These are phyloP conservation scores for Coracias cyanogaster DNA, from an alignment of 2,797 vertebrate species.

Conservation along the genomic window DNA sequence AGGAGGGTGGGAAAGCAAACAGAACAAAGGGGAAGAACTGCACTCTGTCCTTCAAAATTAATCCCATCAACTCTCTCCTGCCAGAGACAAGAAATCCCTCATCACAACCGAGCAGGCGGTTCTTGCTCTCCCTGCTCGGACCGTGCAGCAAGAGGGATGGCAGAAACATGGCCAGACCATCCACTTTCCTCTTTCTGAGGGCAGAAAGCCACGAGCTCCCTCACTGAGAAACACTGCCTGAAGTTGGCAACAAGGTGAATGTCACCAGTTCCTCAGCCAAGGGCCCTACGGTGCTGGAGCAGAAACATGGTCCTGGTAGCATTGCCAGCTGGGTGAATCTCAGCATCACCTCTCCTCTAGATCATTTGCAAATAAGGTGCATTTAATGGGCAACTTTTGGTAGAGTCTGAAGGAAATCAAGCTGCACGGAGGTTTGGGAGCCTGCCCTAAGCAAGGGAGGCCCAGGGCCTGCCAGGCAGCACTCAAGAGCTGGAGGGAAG, in stretches of 20 bases:
- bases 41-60: conserved; percentile 30
- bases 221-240: neutral
- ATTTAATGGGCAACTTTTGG: neutral
- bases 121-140: neutral
- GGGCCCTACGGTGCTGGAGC: neutral
- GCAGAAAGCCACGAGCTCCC: neutral
- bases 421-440: neutral
- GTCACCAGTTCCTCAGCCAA: neutral
- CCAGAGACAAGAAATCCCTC: conserved; percentile 19
- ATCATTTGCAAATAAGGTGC: neutral
- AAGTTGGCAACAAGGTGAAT: accelerated
- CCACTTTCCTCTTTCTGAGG: neutral
- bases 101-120: neutral
- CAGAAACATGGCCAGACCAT: neutral
- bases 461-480: neutral
- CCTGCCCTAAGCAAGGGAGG: neutral
- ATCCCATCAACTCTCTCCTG: conserved; percentile 20
- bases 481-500: neutral
- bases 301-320: neutral
- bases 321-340: neutral
- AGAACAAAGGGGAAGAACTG: neutral
- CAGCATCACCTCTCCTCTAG: neutral
- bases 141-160: neutral
- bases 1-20: neutral
- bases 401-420: neutral